Base-by-base conservation (phyloP, 2,797 vertebrate species). In the Leuciscus waleckii region DNA sequence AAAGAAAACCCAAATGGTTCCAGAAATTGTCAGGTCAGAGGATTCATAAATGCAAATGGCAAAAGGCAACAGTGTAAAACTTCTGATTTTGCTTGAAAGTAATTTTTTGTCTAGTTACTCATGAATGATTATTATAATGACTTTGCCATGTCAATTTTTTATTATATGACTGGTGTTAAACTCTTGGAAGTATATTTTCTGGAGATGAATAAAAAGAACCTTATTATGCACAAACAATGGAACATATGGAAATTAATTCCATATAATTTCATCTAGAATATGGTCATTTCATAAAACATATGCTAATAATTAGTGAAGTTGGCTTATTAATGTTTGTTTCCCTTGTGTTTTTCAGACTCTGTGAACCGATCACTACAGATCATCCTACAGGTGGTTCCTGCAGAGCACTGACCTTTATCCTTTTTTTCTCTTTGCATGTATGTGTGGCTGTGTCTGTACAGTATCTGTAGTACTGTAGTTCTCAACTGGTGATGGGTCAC, bases 321-420 rank as follows among this genome's bases (percentile, higher is more conserved):
- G 41, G 29, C 51, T 54, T 85, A 32, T 14, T 41, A 43, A 9
- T 80, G 11, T 17, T 82, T 82, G 74, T 77, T 13, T 91, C 32
- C 89, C 14, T 87, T 14, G 85, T 10, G 7, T 83, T 85, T 93
- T 5, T 71, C 94, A 99, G 98, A 95, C 43, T 94, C 77, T 39
- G 82, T 95, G 86, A 98, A 96, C 88, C 91, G 90, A 94, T 93
- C 92, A 32, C 83, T 98, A 90, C 98, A 99, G 93, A 97, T 99
- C 92, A 89, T 99, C 88, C 89, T 99, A 92, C 95, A 98, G 93
- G 98, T 98, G 6, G 87, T 97, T 76, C 98, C 98, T 74, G 81
- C 96, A 70, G 97, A 98, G 81, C 82, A 88, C 35, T 92, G 81
- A 92, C 77, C 7, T 68, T 71, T 76, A 77, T 86, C 51, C 79